Conservation (phyloP, 2,797 vertebrate species). For the Chelidonichthys spinosus region DNA sequence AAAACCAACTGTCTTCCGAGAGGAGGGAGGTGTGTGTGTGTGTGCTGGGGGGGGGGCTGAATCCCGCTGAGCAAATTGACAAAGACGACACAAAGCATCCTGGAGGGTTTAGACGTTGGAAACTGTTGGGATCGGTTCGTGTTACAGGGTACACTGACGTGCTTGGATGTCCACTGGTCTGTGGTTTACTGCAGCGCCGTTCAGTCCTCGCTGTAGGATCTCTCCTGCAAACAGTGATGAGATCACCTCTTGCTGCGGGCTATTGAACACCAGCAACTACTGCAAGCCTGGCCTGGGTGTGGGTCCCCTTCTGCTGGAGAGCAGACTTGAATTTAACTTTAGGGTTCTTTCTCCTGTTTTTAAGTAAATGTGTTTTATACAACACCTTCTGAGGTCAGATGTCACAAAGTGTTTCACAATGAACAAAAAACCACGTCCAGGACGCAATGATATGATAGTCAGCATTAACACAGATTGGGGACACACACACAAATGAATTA, state of each 20-base stretch:
- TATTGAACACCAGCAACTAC: slow-evolving; percentile 16
- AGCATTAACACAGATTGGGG: no score
- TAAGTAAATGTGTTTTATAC: not conserved
- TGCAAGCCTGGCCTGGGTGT: slow-evolving; percentile 33
- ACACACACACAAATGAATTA: not conserved
- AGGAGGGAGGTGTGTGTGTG: slow-evolving; percentile 26
- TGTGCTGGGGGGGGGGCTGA: slow-evolving; percentile 8
- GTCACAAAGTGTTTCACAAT: no score
- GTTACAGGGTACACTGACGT: not conserved
- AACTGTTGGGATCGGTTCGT: slow-evolving; percentile 36
- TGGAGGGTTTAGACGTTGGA: slow-evolving; percentile 48
- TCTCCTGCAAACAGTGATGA: slow-evolving; percentile 45
- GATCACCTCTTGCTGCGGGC: slow-evolving; percentile 46
- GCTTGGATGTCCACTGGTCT: slow-evolving; percentile 1
- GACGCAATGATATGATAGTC: no score
- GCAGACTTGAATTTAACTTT: slow-evolving; percentile 5
- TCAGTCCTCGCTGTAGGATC: slow-evolving; percentile 2
- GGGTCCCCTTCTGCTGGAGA: slow-evolving; percentile 31
- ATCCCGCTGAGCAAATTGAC: slow-evolving; percentile 63
- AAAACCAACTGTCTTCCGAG: slow-evolving; percentile 67
- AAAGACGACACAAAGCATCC: slow-evolving; percentile 64
- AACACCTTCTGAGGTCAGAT: no score
- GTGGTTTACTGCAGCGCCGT: not conserved
- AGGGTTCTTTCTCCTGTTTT: not conserved
- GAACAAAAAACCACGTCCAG: no score